A percentile compares a stretch with the other conserved stretches of the same genome.
phyloP scores from a whole-genome alignment of 2,888 invertebrate species.

The Orchesella flavescens region DNA sequence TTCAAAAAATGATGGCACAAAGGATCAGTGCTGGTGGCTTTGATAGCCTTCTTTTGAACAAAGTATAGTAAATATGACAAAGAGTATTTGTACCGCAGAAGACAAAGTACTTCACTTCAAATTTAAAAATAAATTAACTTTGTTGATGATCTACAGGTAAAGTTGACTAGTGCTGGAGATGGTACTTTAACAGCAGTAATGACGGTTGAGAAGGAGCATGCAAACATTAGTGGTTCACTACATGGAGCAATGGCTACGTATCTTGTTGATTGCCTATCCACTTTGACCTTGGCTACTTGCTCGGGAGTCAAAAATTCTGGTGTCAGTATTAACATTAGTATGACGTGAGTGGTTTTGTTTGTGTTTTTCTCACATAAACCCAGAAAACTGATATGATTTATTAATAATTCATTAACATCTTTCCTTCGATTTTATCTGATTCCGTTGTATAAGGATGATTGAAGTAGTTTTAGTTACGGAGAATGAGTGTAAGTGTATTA shows the following conservation, averaged over 20 bases:
- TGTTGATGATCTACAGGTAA: constrained; percentile 74
- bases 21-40: constrained; percentile 74
- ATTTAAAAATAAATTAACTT: not conserved
- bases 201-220: constrained; percentile 75
- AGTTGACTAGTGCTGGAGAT: constrained; percentile 78
- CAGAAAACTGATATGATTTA: no score
- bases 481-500: not conserved
- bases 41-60: constrained; percentile 75
- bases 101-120: not conserved
- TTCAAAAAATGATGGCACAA: constrained; percentile 74
- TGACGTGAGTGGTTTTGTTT: constrained; percentile 79
- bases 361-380: no score
- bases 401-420: no score
- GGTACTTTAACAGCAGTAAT: constrained; percentile 80
- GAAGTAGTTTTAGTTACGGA: not conserved
- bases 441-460: no score
- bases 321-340: constrained; percentile 87
- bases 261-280: constrained; percentile 84
- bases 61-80: constrained; percentile 74
- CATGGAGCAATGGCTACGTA: constrained; percentile 92
- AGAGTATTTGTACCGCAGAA: not conserved
- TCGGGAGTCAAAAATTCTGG: constrained; percentile 80
- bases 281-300: constrained; percentile 83
- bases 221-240: constrained; percentile 76
- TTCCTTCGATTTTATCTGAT: no score